phyloP scores from a whole-genome alignment of 2,113 vertebrate genomes.

The Gnathochromis pfefferi region DNA sequence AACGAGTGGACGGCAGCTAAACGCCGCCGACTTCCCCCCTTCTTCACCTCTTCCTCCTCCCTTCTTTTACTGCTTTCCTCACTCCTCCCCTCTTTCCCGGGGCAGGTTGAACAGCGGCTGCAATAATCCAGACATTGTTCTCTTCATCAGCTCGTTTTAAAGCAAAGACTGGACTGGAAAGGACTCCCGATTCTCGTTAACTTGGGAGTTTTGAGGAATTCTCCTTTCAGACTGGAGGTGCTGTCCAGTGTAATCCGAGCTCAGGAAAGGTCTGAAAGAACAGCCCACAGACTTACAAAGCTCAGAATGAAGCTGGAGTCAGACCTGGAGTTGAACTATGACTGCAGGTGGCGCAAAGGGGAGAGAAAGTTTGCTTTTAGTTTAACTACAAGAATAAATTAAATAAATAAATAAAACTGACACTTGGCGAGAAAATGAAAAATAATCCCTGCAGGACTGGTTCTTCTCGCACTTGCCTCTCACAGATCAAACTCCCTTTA shows the following conservation, averaged over 20 bases:
- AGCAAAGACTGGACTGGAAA: neutral
- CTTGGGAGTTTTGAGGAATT: conserved; percentile 3
- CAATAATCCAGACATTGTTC: conserved; percentile 69
- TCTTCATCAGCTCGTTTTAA: neutral
- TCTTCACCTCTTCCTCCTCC: neutral
- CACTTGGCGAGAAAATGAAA: neutral
- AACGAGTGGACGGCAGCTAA: conserved; percentile 50
- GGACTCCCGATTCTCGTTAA: neutral
- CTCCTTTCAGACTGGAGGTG: neutral
- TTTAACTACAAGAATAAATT: neutral
- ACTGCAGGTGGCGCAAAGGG: neutral
- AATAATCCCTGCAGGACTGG: conserved; percentile 10
- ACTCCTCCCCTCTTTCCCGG: conserved; percentile 21
- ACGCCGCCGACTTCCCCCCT: conserved; percentile 21
- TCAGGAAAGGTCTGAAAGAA: neutral
- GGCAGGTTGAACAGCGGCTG: conserved; percentile 9
- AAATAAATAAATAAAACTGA: neutral
- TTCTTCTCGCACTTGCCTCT: neutral
- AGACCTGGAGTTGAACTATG: neutral
- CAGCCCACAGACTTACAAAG: neutral
- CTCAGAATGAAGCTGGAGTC: neutral
- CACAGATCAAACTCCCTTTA: conserved; percentile 1
- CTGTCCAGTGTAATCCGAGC: conserved; percentile 14
- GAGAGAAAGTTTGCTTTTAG: neutral
- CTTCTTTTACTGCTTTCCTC: conserved; percentile 5